Evolutionary conservation across 1,140 invertebrate genomes (phyloP).

Genomic region (Argopecten irradians): DNA sequence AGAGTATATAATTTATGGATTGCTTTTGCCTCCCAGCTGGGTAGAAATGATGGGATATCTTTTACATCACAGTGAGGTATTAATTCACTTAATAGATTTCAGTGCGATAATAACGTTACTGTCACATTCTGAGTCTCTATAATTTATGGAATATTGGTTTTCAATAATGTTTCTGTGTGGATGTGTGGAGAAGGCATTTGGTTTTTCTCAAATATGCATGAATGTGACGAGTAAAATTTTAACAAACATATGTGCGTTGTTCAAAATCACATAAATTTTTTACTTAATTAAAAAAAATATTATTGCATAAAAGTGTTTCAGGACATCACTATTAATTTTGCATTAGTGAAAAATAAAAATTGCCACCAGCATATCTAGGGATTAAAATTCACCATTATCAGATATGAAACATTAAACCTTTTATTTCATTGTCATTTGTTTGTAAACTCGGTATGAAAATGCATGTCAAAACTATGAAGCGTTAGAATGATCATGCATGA

Average conservation of each 20-base stretch:
- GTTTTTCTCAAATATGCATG: background rate
- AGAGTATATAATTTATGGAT: background rate
- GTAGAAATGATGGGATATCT: constrained; percentile 17
- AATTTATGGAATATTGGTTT: constrained; percentile 1
- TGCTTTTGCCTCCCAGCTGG: constrained; percentile 5
- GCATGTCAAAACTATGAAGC: background rate
- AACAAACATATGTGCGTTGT: no score
- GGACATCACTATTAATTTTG: background rate
- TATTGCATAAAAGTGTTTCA: background rate
- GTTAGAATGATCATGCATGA: background rate
- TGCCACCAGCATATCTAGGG: background rate
- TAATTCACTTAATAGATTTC: constrained; percentile 12
- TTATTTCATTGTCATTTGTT: background rate
- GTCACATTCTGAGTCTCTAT: background rate
- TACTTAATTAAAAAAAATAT: no score
- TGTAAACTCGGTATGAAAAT: background rate
- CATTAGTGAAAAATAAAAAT: background rate
- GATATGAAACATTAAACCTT: background rate
- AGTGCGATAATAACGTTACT: background rate
- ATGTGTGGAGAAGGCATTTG: background rate
- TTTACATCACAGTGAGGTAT: constrained; percentile 3
- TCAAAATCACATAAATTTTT: no score
- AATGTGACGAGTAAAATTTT: background rate
- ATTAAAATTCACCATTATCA: background rate
- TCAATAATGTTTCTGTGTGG: background rate